phyloP scores from a whole-genome alignment of 1,140 invertebrate species.

The Babylonia areolata region DNA sequence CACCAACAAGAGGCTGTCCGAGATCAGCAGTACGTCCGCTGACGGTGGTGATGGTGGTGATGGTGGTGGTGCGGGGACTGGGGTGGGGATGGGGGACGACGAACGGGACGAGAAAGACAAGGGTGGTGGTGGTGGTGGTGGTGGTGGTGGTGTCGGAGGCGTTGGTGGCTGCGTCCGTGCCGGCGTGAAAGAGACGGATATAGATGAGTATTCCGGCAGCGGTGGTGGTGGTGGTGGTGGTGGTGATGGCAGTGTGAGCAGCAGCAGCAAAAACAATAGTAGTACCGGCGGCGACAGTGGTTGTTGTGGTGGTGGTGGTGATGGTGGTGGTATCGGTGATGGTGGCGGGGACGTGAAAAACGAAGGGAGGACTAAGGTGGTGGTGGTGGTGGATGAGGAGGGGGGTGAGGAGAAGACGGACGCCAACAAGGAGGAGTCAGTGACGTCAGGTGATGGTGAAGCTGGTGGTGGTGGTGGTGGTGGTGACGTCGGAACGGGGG shows the following conservation, averaged over 20 bases:
- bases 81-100: too few species aligned
- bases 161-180: neutral
- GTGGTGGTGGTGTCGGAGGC: neutral
- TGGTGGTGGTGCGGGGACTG: neutral
- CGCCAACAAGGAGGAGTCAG: neutral
- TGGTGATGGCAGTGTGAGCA: neutral
- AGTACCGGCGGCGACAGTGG: neutral
- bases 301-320: neutral
- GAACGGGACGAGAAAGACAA: neutral
- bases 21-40: conserved; percentile 52
- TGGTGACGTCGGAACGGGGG: neutral
- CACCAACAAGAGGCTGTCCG: conserved; percentile 75
- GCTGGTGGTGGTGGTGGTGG: neutral
- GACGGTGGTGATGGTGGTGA: conserved; percentile 5
- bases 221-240: neutral
- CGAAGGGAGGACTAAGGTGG: neutral
- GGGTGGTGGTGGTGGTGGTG: neutral
- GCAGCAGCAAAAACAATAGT: too few species aligned
- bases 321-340: neutral
- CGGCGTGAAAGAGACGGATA: neutral
- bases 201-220: neutral
- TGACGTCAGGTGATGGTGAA: neutral
- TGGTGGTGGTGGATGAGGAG: too few species aligned
- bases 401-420: conserved; percentile 31
- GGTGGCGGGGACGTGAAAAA: neutral